Evolutionary conservation across 2,888 invertebrate species (phyloP).

Genomic region (Pyrgus malvae): DNA sequence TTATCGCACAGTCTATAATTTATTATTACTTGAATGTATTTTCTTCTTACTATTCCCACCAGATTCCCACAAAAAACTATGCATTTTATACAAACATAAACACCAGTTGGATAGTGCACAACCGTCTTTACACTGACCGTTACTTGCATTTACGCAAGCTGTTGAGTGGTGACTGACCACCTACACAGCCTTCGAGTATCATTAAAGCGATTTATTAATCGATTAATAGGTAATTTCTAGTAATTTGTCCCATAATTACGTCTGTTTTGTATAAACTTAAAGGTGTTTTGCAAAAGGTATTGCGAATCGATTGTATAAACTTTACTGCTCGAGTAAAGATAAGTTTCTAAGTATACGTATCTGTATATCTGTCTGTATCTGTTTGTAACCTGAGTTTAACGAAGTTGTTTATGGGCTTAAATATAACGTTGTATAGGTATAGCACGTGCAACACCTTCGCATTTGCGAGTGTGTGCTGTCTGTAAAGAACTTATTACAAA

Average conservation of each 20-base stretch:
- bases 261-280: not conserved
- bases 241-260: constrained; percentile 19
- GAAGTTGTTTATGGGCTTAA: not conserved
- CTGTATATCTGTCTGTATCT: not conserved
- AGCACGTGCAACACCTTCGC: no score
- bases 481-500: no score
- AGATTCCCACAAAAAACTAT: no score
- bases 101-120: not conserved
- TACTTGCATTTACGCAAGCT: constrained; percentile 14
- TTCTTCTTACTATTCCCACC: no score
- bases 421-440: no score
- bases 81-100: not conserved
- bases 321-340: not conserved
- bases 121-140: constrained; percentile 1
- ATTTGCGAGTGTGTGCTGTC: no score
- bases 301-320: not conserved
- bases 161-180: constrained; percentile 10
- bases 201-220: constrained; percentile 22
- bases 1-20: no score
- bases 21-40: no score
- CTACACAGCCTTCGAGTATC: constrained; percentile 20
- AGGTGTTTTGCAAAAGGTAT: constrained; percentile 2
- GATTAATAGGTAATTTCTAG: constrained; percentile 23
- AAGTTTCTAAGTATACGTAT: not conserved
- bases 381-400: not conserved